These are phyloP conservation scores for Romanogobio albipinnatus DNA, from an alignment of 2,113 vertebrate genomes.

Conservation along the genomic window DNA sequence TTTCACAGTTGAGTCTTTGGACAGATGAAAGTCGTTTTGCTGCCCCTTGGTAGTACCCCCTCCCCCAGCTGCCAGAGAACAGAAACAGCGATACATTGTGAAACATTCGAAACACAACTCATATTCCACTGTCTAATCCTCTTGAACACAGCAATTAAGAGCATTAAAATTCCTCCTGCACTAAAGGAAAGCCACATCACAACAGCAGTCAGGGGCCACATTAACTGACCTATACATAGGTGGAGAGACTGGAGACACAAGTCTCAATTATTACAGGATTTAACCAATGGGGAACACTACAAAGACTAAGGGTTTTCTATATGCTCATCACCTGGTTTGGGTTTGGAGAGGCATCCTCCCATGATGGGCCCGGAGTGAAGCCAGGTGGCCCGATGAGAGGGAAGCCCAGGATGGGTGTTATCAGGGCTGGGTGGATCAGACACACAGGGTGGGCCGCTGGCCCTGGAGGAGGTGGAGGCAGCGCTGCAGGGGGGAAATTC, in stretches of 20 bases:
- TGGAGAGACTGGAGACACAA: conserved; percentile 45
- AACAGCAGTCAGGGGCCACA: conserved; percentile 54
- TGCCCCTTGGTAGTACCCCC: not conserved
- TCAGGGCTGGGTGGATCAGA: conserved; percentile 63
- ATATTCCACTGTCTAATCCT: conserved; percentile 72
- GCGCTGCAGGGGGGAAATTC: conserved; percentile 63
- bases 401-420: conserved; percentile 64
- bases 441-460: conserved; percentile 55
- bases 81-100: conserved; percentile 50
- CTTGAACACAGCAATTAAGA: conserved; percentile 65
- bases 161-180: conserved; percentile 79
- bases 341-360: conserved; percentile 99
- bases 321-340: conserved; percentile 88
- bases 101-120: conserved; percentile 54
- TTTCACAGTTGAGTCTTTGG: not conserved
- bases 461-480: conserved; percentile 61
- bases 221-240: conserved; percentile 61
- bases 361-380: conserved; percentile 77
- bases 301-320: not conserved
- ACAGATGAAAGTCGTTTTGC: conserved; percentile 34
- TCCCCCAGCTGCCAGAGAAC: conserved; percentile 3
- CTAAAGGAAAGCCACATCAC: conserved; percentile 55
- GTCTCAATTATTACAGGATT: conserved; percentile 53
- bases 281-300: not conserved
- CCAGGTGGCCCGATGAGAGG: conserved; percentile 57